Evolutionary conservation across 2,113 vertebrate genomes (phyloP).

Genomic region (Litocranius walleri): DNA sequence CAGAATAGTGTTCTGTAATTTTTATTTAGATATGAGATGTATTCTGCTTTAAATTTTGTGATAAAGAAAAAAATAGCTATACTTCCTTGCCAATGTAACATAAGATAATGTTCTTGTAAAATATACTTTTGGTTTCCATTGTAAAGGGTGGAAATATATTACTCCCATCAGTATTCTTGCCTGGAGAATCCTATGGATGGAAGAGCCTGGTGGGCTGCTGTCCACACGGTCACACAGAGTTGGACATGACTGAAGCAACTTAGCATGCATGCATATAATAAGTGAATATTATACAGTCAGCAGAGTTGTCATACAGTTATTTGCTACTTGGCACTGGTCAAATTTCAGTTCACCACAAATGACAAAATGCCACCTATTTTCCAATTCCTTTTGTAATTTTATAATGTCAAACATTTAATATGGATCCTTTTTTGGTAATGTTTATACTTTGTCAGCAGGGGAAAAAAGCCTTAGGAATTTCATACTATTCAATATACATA

Average conservation of each 20-base stretch:
- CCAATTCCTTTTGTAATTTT: not conserved
- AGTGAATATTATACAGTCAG: not conserved
- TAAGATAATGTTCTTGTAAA: not conserved
- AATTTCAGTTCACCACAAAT: not conserved
- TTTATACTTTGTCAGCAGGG: not conserved
- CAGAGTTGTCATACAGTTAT: not conserved
- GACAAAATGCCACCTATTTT: not conserved
- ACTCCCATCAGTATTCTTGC: not conserved
- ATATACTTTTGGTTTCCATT: not conserved
- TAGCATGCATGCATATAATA: not conserved
- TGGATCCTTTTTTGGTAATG: not conserved
- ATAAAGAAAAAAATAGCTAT: not conserved
- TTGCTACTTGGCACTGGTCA: not conserved
- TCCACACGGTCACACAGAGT: not conserved
- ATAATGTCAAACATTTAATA: not conserved
- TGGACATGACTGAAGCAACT: fast-evolving
- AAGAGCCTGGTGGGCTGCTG: not conserved
- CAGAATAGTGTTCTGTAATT: not conserved
- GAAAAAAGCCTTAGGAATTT: not conserved
- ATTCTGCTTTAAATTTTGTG: not conserved
- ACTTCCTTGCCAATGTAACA: not conserved
- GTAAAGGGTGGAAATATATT: not conserved
- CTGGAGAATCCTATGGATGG: not conserved
- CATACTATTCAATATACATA: not conserved
- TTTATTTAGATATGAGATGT: not conserved